Base-by-base conservation (phyloP, 1,140 invertebrate genomes). In the Megathymus violae region DNA sequence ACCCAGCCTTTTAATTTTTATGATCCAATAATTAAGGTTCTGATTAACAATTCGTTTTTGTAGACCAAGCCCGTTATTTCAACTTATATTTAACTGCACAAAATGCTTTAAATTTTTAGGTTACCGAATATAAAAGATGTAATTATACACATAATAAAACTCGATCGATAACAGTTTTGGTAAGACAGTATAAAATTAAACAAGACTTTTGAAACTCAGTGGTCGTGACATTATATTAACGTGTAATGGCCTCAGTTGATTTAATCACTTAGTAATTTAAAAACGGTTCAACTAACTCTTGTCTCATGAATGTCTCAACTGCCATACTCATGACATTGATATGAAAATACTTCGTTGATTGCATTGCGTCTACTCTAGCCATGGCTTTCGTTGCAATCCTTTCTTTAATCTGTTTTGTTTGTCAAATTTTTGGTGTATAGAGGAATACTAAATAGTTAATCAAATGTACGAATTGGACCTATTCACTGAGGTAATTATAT, bases 81-180 rank as follows among this genome's bases (percentile, higher is more conserved):
- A 10, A 36, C n/a, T 13, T 19, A 6, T 25, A 51, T 5, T 22
- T 15, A 38, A 38, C 16, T 17, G 48, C 16, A 13, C 14, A 7
- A 15, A 40, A 51, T 46, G 48, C 34, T 19, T 51, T 51, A 51
- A 51, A 51, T 19, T 51, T 51, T 51, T 38, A 51, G 16, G 48
- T 38, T 9, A 51, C 19, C 31, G 19, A 5, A 22, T 38, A 15
- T 38, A 38, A 38, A 51, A 51, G 34, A 6, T 10, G 4, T 38
- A 38, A 51, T 51, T 51, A 51, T 51, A 38, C 34, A 51, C 34
- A 36, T 51, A 51, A 14, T 27, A 27, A 15, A 48, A 48, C 46
- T 31, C 25, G 16, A 16, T n/a, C 14, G 10, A 51, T 43, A 34
- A 51, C 13, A 16, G 48, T 38, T 51, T 51, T 51, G 36, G 34